phyloP scores from a whole-genome alignment of 2,888 invertebrate species.

The Strigamia crassipes region DNA sequence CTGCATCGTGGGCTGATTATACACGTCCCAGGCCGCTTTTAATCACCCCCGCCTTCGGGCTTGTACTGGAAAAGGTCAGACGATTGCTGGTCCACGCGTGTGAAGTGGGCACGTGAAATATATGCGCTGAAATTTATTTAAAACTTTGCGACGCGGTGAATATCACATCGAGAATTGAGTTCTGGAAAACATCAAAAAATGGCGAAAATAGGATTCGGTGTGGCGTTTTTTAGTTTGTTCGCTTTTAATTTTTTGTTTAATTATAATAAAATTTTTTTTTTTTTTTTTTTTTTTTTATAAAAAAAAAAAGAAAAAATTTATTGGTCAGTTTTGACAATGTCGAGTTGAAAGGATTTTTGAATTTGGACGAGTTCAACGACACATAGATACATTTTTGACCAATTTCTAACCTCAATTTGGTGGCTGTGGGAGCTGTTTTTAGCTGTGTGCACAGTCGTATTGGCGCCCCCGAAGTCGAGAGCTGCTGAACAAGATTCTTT shows the following conservation, averaged over 20 bases:
- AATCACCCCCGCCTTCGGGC: not conserved
- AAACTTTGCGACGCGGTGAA: not conserved
- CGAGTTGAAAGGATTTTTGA: too few relatives aligned
- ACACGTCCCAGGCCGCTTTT: slow-evolving; percentile 24
- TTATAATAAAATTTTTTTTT: too few relatives aligned
- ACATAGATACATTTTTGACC: slow-evolving; percentile 28
- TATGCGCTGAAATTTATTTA: not conserved
- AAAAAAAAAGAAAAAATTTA: not conserved
- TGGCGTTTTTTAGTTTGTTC: not conserved
- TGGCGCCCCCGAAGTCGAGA: not conserved
- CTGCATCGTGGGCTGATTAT: not conserved
- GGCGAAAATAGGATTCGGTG: slow-evolving; percentile 61
- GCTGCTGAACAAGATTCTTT: slow-evolving; percentile 32
- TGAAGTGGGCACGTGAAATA: slow-evolving; percentile 33
- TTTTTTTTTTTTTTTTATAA: too few relatives aligned
- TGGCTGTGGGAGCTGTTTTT: slow-evolving; percentile 29
- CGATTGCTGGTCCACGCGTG: slow-evolving; percentile 24
- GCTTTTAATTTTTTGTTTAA: not conserved
- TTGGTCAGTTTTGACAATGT: not conserved
- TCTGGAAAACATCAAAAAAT: slow-evolving; percentile 6
- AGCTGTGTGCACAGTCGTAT: slow-evolving; percentile 37
- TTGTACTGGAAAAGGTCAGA: slow-evolving; percentile 1
- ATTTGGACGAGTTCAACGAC: slow-evolving; percentile 32
- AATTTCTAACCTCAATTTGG: slow-evolving; percentile 37
- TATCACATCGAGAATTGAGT: not conserved